phyloP scores from a whole-genome alignment of 2,113 vertebrate genomes.

The Antechinus stuartii region DNA sequence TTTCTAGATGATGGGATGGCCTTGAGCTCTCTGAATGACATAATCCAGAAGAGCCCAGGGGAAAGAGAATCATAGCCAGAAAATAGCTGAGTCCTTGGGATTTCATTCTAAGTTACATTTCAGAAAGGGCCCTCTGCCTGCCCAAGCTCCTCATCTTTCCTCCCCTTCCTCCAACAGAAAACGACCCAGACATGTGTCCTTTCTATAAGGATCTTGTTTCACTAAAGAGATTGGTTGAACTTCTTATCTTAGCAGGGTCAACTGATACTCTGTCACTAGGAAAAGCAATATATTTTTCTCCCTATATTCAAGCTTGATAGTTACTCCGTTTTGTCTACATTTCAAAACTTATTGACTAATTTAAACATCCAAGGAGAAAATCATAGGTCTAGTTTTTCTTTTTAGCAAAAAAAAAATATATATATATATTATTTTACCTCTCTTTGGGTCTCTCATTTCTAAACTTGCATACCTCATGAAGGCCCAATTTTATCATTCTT shows the following conservation, averaged over 20 bases:
- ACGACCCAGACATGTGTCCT: background rate
- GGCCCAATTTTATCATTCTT: background rate
- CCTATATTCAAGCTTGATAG: background rate
- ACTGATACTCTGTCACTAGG: background rate
- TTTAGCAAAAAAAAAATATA: background rate
- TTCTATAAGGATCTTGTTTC: background rate
- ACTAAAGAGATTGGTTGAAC: background rate
- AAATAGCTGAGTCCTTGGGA: background rate
- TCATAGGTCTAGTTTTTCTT: background rate
- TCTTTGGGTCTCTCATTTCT: background rate
- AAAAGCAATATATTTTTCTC: background rate
- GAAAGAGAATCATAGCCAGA: background rate
- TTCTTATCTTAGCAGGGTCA: background rate
- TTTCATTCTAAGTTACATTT: background rate
- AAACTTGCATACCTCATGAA: background rate
- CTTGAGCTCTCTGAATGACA: slow-evolving; percentile 31
- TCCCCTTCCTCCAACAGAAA: background rate
- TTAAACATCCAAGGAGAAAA: background rate
- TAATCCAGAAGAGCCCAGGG: slow-evolving; percentile 42
- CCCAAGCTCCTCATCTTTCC: accelerated
- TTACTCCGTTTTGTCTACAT: background rate
- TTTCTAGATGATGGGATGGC: slow-evolving; percentile 39
- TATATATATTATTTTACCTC: background rate
- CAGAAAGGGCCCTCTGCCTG: background rate
- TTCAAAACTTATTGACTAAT: background rate